Base-by-base conservation (phyloP, 2,113 vertebrate genomes). In the Pogonocichla stellata region DNA sequence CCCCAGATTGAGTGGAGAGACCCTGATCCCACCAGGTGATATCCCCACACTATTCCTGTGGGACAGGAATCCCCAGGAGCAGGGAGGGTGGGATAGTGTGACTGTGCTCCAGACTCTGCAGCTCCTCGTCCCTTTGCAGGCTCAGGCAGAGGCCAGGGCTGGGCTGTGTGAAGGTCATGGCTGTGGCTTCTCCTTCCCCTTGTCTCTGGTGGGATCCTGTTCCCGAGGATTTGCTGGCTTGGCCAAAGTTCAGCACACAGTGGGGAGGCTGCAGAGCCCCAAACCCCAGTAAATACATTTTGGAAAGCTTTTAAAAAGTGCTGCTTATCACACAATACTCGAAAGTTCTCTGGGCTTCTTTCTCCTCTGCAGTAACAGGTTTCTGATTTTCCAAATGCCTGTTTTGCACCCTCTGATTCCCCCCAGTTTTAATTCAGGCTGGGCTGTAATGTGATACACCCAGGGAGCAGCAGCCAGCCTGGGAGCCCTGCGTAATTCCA, bases 201-300 rank as follows among this genome's bases (percentile, higher is more conserved):
- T 34, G 1, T 17, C 71, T 12, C 62, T 57, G 23, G 47, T 50
- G 70, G 86, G 80, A 69, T 91, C 66, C 42, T 60, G 20, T 77
- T 92, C 47, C 71, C 2, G 4, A 82, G 60, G 29, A 51, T 62
- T 73, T 34, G 50, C 75, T 71, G 34, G 17, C 28, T 62, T 73
- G 79, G 75, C 57, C 17, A 33, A 38, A 54, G 47, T 48, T 85
- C 82, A 73, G 53, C 48, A 20, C 58, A 25, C 77, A 64, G 6
- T 18, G 62, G 42, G 80, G 86, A 88, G 51, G 43, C 82, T 86
- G 77, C 66, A 75, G 79, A 91, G 70, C 66, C 64, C 57, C 14
- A 3, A 16, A 47, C 17, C 54, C 40, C 34, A 50, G 33, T n/a
- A 38, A 95, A 84, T 29, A n/a, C 10, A 8, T 26, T 93, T 85